These are phyloP conservation scores for Pantherophis vulpinus DNA, from an alignment of 2,797 vertebrate genomes.

Conservation along the genomic window DNA sequence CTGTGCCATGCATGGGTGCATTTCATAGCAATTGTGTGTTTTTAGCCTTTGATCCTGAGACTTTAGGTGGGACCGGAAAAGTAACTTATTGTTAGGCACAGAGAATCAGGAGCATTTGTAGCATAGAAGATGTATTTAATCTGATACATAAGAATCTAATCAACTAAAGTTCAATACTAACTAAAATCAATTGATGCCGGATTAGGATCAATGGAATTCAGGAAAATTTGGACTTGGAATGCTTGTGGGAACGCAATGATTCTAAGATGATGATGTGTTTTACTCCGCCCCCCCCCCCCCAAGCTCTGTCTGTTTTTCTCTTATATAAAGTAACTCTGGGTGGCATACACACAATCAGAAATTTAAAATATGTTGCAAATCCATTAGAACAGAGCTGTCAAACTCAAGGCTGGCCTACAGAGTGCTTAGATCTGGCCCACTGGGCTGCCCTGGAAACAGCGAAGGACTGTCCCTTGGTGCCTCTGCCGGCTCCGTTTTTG, in stretches of 20 bases:
- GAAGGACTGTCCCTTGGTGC: too few species aligned
- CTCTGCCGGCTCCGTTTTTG: too few species aligned
- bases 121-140: not conserved
- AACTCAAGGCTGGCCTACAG: too few species aligned
- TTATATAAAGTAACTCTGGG: too few species aligned
- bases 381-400: too few species aligned
- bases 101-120: not conserved
- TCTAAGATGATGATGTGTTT: not conserved
- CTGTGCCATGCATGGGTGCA: not conserved
- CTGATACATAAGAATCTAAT: not conserved
- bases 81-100: not conserved
- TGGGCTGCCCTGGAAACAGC: too few species aligned
- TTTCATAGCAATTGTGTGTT: not conserved
- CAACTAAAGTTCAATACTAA: not conserved
- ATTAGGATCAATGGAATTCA: not conserved
- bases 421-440: too few species aligned
- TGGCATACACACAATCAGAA: too few species aligned
- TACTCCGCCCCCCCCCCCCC: rapidly evolving
- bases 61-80: not conserved
- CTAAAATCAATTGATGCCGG: not conserved
- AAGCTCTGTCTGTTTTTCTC: not conserved
- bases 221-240: not conserved
- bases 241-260: too few species aligned
- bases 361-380: too few species aligned
- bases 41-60: not conserved